Conservation (phyloP, 2,888 invertebrate genomes). For the Teinopalpus imperialis region DNA sequence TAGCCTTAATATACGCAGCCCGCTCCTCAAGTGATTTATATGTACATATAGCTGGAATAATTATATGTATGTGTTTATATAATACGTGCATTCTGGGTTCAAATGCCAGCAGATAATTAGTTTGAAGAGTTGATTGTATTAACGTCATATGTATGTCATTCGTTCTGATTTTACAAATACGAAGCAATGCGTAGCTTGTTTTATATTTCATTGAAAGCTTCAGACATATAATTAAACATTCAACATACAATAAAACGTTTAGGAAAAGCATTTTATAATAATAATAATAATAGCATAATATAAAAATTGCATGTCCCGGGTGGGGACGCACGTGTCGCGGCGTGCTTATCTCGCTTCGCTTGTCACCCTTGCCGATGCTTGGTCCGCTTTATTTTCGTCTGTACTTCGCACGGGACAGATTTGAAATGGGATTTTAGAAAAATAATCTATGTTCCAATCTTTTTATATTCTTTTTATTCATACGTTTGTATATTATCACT, state of each 20-base stretch:
- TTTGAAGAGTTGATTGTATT: too few relatives aligned
- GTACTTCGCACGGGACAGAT: conserved; percentile 3
- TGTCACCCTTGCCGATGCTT: conserved; percentile 48
- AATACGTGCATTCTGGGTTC: too few relatives aligned
- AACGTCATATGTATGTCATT: too few relatives aligned
- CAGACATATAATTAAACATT: background rate
- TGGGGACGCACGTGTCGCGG: conserved; percentile 59
- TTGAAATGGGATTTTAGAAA: conserved; percentile 13
- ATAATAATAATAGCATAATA: conserved; percentile 61
- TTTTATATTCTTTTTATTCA: too few relatives aligned
- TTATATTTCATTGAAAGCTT: too few relatives aligned
- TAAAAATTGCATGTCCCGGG: conserved; percentile 63
- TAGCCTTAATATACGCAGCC: conserved; percentile 47
- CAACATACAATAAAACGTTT: conserved; percentile 12
- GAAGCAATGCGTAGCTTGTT: too few relatives aligned
- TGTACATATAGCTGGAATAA: background rate
- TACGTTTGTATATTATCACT: too few relatives aligned
- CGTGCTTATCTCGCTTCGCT: conserved; percentile 72
- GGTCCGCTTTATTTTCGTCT: conserved; percentile 18
- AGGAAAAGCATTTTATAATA: conserved; percentile 17
- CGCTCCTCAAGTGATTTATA: conserved; percentile 28
- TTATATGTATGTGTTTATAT: too few relatives aligned
- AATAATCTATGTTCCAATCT: conserved; percentile 17
- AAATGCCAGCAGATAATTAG: too few relatives aligned
- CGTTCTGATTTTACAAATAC: too few relatives aligned